Percentiles rank a stretch among this genome's conserved stretches.
These are phyloP conservation scores for Amphipoea oculea DNA, from an alignment of 2,888 invertebrate genomes.

Conservation along the genomic window DNA sequence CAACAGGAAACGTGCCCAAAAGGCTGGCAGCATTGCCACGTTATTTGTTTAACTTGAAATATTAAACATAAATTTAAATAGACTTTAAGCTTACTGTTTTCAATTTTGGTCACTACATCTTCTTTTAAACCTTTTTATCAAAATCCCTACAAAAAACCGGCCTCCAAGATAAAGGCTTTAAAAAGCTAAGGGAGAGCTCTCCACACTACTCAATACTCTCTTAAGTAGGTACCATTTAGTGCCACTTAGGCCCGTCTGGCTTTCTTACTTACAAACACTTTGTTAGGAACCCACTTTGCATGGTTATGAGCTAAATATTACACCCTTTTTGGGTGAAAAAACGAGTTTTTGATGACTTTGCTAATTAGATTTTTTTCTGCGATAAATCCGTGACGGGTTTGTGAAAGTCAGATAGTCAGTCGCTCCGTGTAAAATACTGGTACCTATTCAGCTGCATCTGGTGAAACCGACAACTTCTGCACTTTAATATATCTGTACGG, in stretches of 20 bases:
- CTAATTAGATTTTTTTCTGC: not conserved
- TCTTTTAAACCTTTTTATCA: too few relatives aligned
- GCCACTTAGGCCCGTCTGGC: constrained; percentile 21
- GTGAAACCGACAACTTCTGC: not conserved
- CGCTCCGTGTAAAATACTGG: not conserved
- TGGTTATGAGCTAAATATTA: constrained; percentile 34
- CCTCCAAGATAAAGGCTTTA: not conserved
- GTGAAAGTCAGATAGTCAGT: not conserved
- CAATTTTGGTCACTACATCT: too few relatives aligned
- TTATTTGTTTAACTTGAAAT: too few relatives aligned
- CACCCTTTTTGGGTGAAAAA: not conserved
- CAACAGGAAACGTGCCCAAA: too few relatives aligned
- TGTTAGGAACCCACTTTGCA: constrained; percentile 18
- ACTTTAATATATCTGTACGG: too few relatives aligned
- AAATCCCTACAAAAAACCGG: not conserved
- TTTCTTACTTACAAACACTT: constrained; percentile 23
- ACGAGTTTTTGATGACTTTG: not conserved
- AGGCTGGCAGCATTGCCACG: too few relatives aligned
- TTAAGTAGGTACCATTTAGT: constrained; percentile 38
- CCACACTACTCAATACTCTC: constrained; percentile 43
- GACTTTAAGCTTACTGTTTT: too few relatives aligned
- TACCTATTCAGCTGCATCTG: not conserved
- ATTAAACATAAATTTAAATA: too few relatives aligned
- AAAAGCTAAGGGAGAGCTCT: constrained; percentile 3
- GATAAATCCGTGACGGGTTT: too few relatives aligned